phyloP scores from a whole-genome alignment of 2,797 vertebrate genomes.

The Aphelocoma californica region DNA sequence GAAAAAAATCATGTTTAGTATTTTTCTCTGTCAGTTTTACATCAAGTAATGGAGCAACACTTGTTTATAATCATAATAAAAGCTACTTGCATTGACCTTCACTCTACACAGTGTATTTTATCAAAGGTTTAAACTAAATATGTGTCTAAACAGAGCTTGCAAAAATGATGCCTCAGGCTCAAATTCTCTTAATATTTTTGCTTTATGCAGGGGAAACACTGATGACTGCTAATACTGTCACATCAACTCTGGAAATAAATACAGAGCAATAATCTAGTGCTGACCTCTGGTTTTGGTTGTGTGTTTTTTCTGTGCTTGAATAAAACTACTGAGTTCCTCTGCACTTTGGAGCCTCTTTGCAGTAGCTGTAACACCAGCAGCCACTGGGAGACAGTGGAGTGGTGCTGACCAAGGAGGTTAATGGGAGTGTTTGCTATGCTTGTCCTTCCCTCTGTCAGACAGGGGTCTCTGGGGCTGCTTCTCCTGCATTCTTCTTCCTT shows the following conservation, averaged over 20 bases:
- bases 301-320: neutral
- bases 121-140: neutral
- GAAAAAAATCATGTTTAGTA: neutral
- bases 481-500: neutral
- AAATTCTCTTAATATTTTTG: neutral
- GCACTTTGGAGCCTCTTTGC: neutral
- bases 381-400: constrained; percentile 43
- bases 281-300: neutral
- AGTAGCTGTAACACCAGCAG: neutral
- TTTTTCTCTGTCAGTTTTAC: neutral
- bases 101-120: neutral
- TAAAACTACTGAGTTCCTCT: neutral
- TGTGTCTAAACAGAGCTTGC: neutral
- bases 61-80: neutral
- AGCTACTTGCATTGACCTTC: neutral
- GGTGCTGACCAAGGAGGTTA: neutral
- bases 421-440: neutral
- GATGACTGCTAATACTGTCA: neutral
- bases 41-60: neutral
- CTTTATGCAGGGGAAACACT: neutral
- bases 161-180: neutral
- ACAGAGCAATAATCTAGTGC: neutral
- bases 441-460: neutral
- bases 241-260: neutral
- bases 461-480: neutral